Base-by-base conservation (phyloP, 2,888 invertebrate genomes). In the Tachina grossa region DNA sequence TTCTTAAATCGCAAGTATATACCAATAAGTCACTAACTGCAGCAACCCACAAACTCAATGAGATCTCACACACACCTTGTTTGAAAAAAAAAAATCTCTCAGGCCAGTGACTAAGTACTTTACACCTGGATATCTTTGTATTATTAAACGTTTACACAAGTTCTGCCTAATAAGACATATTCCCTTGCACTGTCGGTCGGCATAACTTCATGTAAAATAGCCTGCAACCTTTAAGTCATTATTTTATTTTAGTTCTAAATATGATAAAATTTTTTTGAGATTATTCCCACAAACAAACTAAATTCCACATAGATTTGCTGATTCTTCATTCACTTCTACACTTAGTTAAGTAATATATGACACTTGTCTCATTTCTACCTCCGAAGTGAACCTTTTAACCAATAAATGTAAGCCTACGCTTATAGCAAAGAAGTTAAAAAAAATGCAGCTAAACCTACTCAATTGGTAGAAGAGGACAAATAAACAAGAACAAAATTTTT, bases 341-440 rank as follows among this genome's bases (percentile, higher is more conserved):
- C 63, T 81, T 55, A 51, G 41, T 14, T 55, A 69, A 68, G 49
- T 61, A 68, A 79, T 85, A 83, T 68, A 76, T 80, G 83, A 85
- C 85, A 85, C 85, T 83, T 85, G 85, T 76, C 85, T 68, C 83
- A 66, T 76, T 76, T 55, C 66, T 57, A 45, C 43, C 53, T 31
- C 39, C 55, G 22, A 51, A 76, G 49, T 61, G 55, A 63, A 74
- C 59, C 57, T 82, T 81, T 78, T 69, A 75, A 39, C 41, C 71
- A 83, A 83, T 76, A 74, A 53, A 59, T 63, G 19, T 51, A 85
- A 76, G 57, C 85, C 85, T 79, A 85, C 85, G 85, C 85, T 79
- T 83, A 76, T 79, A 83, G 72, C 71, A 83, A 77, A 68, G 66
- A 53, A 61, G 49, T 13, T 13, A 11, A 55, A 19, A 65, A 51